A percentile compares a stretch with the other conserved stretches of the same genome.
Conservation (phyloP, 2,888 invertebrate species). For the Abrostola tripartita region DNA sequence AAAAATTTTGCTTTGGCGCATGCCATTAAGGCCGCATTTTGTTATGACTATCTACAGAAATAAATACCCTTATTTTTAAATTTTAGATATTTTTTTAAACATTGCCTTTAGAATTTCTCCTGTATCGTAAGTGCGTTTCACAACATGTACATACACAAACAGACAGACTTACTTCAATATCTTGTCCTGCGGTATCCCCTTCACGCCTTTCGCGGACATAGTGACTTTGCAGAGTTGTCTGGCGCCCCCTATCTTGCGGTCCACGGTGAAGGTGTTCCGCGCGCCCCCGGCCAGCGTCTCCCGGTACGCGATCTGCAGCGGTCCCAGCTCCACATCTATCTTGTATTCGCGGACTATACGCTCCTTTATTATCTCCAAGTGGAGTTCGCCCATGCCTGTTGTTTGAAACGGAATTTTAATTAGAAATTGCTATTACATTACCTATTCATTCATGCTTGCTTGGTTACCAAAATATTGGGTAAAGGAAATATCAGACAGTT, state of each 20-base stretch:
- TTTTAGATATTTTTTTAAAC: too few species aligned
- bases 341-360: slow-evolving; percentile 96
- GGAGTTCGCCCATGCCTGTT: slow-evolving; percentile 98
- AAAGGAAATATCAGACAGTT: neutral
- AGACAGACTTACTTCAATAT: slow-evolving; percentile 85
- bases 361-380: slow-evolving; percentile 97
- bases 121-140: too few species aligned
- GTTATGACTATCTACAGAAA: too few species aligned
- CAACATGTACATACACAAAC: too few species aligned
- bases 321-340: slow-evolving; percentile 96
- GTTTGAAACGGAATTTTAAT: neutral
- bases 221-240: slow-evolving; percentile 89
- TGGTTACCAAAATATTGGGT: too few species aligned
- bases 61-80: too few species aligned
- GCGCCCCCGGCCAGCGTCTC: slow-evolving; percentile 90
- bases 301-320: slow-evolving; percentile 96
- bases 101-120: too few species aligned
- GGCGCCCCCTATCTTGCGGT: slow-evolving; percentile 90
- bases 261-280: slow-evolving; percentile 84
- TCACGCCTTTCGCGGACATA: slow-evolving; percentile 88
- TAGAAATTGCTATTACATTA: neutral
- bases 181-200: slow-evolving; percentile 78
- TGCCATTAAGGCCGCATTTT: too few species aligned
- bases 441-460: too few species aligned
- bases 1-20: too few species aligned